Conservation (phyloP, 2,113 vertebrate genomes). For the Oncorhynchus mykiss region DNA sequence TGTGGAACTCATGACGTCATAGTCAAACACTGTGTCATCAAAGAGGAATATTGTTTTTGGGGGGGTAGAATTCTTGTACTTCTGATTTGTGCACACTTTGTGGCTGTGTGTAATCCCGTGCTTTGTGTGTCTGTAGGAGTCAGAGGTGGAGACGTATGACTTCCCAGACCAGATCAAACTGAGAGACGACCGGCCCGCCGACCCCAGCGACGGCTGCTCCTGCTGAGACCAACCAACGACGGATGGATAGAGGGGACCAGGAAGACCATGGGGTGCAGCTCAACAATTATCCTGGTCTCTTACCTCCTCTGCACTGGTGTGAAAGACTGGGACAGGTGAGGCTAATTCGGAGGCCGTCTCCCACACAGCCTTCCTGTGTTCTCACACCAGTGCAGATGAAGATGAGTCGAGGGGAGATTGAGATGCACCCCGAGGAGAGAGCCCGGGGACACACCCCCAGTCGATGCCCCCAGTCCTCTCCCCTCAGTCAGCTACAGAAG, state of each 20-base stretch:
- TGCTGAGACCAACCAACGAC: constrained; percentile 34
- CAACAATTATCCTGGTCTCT: background rate
- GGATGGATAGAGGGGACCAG: constrained; percentile 1
- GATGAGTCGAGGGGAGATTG: no score
- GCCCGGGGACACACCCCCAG: background rate
- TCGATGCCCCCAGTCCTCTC: background rate
- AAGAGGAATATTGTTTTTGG: background rate
- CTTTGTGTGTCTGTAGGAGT: constrained; percentile 29
- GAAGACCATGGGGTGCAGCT: constrained; percentile 1
- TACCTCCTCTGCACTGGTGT: background rate
- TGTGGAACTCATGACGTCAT: background rate
- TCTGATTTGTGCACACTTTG: background rate
- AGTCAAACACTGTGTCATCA: background rate
- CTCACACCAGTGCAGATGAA: no score
- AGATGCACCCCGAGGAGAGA: constrained; percentile 4
- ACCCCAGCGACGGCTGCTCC: constrained; percentile 36
- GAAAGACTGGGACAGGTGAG: no score
- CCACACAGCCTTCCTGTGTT: no score
- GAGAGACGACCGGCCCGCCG: constrained; percentile 30
- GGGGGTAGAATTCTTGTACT: no score
- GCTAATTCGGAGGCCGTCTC: no score
- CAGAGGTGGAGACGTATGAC: constrained; percentile 45
- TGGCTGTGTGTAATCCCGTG: background rate
- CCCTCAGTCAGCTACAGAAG: constrained; percentile 1
- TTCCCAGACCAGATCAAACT: constrained; percentile 51